Evolutionary conservation across 1,140 invertebrate species (phyloP).

Genomic region (Euwallacea similis): DNA sequence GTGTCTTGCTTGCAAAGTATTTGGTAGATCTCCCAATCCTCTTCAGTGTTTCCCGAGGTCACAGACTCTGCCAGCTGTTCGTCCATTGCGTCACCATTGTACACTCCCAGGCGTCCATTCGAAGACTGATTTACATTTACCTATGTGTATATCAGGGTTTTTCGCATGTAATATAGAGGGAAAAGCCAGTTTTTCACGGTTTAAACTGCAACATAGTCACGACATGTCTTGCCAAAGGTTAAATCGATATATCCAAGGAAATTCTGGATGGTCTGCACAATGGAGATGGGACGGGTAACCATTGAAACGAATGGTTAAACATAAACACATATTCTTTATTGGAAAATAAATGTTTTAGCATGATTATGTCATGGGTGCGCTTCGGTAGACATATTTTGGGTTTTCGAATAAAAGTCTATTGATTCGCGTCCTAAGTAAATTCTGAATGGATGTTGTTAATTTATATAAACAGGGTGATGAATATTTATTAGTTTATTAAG

Average conservation of each 20-base stretch:
- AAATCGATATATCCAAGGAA: slow-evolving; percentile 38
- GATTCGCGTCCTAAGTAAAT: too few species aligned
- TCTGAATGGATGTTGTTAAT: too few species aligned
- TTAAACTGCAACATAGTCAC: slow-evolving; percentile 32
- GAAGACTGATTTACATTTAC: too few species aligned
- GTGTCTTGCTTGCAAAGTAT: slow-evolving; percentile 57
- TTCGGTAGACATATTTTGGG: too few species aligned
- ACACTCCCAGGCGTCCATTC: background rate
- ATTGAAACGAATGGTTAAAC: too few species aligned
- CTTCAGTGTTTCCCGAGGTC: slow-evolving; percentile 56
- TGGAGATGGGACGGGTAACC: slow-evolving; percentile 10
- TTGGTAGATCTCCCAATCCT: slow-evolving; percentile 71
- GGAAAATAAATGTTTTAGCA: too few species aligned
- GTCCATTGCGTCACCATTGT: background rate
- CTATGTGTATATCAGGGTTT: too few species aligned
- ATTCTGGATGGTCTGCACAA: slow-evolving; percentile 8
- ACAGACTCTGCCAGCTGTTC: slow-evolving; percentile 37
- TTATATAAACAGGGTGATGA: too few species aligned
- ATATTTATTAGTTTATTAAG: too few species aligned
- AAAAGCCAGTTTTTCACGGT: slow-evolving; percentile 15
- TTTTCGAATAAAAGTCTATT: too few species aligned
- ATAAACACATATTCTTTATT: too few species aligned
- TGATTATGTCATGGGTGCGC: too few species aligned
- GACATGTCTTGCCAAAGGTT: slow-evolving; percentile 23
- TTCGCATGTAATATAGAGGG: background rate